Percentiles rank a stretch among this genome's conserved stretches.
These are phyloP conservation scores for Andrena cerasifolii DNA, from an alignment of 1,140 invertebrate genomes.

Conservation along the genomic window DNA sequence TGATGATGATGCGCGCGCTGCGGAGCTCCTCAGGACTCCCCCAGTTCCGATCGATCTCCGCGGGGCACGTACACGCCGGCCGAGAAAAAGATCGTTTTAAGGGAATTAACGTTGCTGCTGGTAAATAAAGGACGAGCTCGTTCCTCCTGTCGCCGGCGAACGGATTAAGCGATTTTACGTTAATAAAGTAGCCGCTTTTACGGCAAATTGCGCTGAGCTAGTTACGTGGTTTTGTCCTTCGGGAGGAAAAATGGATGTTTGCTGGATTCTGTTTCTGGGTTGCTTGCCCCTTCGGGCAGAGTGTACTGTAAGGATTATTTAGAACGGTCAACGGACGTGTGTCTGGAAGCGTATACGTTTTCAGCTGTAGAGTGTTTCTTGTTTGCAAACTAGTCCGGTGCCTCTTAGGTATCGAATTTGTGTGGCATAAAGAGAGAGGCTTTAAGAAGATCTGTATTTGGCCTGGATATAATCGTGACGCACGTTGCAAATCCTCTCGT, in stretches of 20 bases:
- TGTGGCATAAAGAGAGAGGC: too few relatives aligned
- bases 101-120: background rate
- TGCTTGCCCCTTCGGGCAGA: background rate
- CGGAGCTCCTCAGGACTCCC: background rate
- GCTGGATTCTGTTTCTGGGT: background rate
- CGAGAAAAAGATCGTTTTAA: constrained; percentile 4
- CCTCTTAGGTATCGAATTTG: too few relatives aligned
- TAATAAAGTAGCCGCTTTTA: constrained; percentile 14
- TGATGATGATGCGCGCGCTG: constrained; percentile 56
- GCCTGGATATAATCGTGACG: too few relatives aligned
- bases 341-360: too few relatives aligned
- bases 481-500: too few relatives aligned
- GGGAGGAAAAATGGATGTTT: background rate
- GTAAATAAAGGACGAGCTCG: background rate
- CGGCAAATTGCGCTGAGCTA: background rate
- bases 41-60: constrained; percentile 19
- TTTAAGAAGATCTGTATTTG: too few relatives aligned
- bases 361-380: too few relatives aligned
- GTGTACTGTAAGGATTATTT: background rate
- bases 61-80: background rate
- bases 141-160: background rate
- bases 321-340: too few relatives aligned
- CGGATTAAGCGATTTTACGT: constrained; percentile 18
- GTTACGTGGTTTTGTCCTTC: background rate
- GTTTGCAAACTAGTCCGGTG: too few relatives aligned